phyloP scores from a whole-genome alignment of 2,797 vertebrate genomes.

The Oceanodroma leucorhoa region DNA sequence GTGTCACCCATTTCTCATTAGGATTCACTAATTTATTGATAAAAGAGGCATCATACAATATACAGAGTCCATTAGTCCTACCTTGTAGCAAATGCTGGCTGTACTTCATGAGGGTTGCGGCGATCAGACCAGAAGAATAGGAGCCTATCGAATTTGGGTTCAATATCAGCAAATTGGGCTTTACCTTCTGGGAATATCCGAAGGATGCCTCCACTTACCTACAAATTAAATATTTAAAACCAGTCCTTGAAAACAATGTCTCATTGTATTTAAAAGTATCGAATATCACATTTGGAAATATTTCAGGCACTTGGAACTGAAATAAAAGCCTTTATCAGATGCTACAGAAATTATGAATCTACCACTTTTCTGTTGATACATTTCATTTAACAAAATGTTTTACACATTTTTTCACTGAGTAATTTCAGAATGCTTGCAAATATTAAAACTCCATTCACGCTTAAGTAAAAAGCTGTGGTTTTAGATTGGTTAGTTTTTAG shows the following conservation, averaged over 20 bases:
- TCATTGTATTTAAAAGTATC: background rate
- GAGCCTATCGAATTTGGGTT: conserved; percentile 96
- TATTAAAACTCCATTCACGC: background rate
- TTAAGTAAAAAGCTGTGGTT: background rate
- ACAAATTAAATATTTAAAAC: conserved; percentile 43
- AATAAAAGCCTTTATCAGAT: background rate
- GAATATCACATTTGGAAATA: background rate
- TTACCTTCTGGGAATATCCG: conserved; percentile 99
- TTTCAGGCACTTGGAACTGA: background rate
- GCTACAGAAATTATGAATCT: background rate
- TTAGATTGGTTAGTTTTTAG: background rate
- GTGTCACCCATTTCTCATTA: background rate
- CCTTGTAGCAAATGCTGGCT: conserved; percentile 94
- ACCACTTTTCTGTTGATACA: background rate
- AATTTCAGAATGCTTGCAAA: background rate
- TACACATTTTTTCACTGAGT: background rate
- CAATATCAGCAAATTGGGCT: conserved; percentile 95
- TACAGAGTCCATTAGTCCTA: conserved; percentile 51
- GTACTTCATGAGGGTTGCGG: conserved; percentile 97
- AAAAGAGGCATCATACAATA: background rate
- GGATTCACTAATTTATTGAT: background rate
- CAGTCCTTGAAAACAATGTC: background rate
- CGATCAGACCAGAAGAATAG: conserved; percentile 98
- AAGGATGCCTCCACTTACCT: conserved; percentile 91
- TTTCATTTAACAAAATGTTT: background rate